phyloP scores from a whole-genome alignment of 2,888 invertebrate species.

The Electrophaes corylata region DNA sequence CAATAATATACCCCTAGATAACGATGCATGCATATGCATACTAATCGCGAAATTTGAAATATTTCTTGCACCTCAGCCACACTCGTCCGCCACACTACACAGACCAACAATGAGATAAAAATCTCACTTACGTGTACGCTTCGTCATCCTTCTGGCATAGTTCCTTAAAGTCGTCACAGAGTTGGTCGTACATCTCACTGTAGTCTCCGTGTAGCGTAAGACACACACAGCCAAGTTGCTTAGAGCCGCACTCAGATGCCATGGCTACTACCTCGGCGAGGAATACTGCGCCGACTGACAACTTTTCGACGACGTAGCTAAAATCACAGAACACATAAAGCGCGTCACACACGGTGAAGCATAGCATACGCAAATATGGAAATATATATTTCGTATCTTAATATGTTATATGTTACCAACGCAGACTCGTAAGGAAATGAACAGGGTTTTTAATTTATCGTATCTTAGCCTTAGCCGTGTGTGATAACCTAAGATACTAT shows the following conservation, averaged over 20 bases:
- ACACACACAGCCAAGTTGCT: slow-evolving; percentile 56
- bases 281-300: slow-evolving; percentile 50
- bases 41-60: background rate
- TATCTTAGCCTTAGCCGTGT: no score
- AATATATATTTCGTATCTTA: no score
- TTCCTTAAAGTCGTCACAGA: slow-evolving; percentile 53
- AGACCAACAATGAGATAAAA: background rate
- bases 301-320: slow-evolving; percentile 61
- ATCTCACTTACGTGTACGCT: slow-evolving; percentile 5
- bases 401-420: no score
- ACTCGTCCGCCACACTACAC: background rate
- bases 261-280: slow-evolving; percentile 51
- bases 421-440: no score
- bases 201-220: slow-evolving; percentile 52
- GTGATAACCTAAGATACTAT: no score
- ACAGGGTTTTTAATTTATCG: no score
- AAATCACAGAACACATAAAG: background rate
- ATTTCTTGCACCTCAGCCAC: background rate
- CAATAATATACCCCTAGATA: no score
- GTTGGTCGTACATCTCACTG: slow-evolving; percentile 44
- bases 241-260: slow-evolving; percentile 43
- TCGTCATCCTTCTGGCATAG: slow-evolving; percentile 47
- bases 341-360: no score
- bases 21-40: no score
- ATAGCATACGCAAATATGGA: no score